A percentile compares a stretch with the other conserved stretches of the same genome.
Evolutionary conservation across 2,888 invertebrate species (phyloP).

Genomic region (Sarcophaga subvicina): DNA sequence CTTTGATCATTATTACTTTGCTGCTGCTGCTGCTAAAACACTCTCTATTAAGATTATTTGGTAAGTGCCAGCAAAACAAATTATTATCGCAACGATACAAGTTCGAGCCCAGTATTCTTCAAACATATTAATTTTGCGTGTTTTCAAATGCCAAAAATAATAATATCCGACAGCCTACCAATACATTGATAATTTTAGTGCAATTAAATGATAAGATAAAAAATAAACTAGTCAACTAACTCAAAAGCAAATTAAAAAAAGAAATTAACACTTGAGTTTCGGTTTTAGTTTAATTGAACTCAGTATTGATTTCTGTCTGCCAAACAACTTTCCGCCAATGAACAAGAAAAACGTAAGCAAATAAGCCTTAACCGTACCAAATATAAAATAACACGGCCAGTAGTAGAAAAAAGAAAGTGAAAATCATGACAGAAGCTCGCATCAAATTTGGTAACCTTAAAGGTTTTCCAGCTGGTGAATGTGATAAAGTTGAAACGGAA

Average conservation of each 20-base stretch:
- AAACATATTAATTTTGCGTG: constrained; percentile 22
- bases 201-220: constrained; percentile 47
- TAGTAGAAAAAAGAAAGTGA: not conserved
- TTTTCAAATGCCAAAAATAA: constrained; percentile 8
- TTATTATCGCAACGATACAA: constrained; percentile 1
- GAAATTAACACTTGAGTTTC: constrained; percentile 1
- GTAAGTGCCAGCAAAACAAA: constrained; percentile 44
- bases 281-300: constrained; percentile 31
- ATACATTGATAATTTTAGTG: not conserved
- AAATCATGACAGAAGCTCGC: constrained; percentile 71
- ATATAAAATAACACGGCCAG: not conserved
- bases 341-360: not conserved
- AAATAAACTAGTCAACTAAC: not conserved
- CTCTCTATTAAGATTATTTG: constrained; percentile 4
- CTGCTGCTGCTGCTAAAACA: constrained; percentile 6
- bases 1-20: constrained; percentile 21
- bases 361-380: not conserved
- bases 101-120: not conserved
- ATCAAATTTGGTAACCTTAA: constrained; percentile 78
- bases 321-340: constrained; percentile 3
- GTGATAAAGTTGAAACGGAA: constrained; percentile 84
- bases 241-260: not conserved
- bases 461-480: constrained; percentile 84
- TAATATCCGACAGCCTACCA: not conserved
- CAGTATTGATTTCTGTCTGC: constrained; percentile 25